phyloP scores from a whole-genome alignment of 2,888 invertebrate species.

The Callosobruchus maculatus region DNA sequence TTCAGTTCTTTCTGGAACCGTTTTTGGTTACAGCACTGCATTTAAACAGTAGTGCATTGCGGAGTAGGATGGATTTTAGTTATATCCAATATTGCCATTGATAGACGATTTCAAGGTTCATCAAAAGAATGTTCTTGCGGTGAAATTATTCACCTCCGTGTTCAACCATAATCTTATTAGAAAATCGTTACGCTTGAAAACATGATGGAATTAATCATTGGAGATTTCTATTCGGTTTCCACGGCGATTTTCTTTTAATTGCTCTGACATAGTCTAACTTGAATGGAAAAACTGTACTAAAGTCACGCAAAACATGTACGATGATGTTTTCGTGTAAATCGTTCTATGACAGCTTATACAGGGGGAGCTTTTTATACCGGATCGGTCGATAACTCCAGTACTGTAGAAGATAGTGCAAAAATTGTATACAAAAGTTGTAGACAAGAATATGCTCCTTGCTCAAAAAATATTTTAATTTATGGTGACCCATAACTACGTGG shows the following conservation, averaged over 20 bases:
- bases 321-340: background rate
- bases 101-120: background rate
- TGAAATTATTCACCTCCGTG: background rate
- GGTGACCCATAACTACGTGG: too few species aligned
- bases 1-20: too few species aligned
- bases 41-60: too few species aligned
- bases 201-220: background rate
- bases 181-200: background rate
- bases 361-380: too few species aligned
- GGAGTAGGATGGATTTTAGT: background rate
- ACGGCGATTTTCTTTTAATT: background rate
- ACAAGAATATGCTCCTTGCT: too few species aligned
- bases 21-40: too few species aligned
- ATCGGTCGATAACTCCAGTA: too few species aligned
- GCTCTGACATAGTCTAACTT: background rate
- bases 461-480: too few species aligned
- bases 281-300: background rate
- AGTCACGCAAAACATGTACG: background rate
- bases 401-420: too few species aligned
- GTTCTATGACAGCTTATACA: too few species aligned
- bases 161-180: background rate
- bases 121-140: background rate
- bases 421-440: too few species aligned
- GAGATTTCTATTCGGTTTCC: background rate
- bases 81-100: background rate